Base-by-base conservation (phyloP, 2,888 invertebrate genomes). In the Tenthredo scrophulariae region DNA sequence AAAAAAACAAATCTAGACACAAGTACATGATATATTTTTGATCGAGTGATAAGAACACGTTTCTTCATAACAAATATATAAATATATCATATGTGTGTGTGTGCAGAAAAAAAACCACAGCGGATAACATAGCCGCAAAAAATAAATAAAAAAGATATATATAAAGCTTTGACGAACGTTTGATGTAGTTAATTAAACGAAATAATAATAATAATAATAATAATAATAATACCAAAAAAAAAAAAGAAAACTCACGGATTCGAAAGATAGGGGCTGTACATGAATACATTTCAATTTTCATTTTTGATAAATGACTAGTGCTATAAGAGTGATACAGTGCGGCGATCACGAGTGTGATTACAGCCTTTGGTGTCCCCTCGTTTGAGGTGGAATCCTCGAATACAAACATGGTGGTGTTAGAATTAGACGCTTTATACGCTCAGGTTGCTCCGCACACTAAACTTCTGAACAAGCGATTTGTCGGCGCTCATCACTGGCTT, bases 401-500 rank as follows among this genome's bases (percentile, higher is more conserved):
- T 85, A 85, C 65, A 58, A 91, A 91, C 92, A 96, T 96, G 95
- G 96, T 96, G 92, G 95, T 97, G 91, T 96, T 97, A 93, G 95
- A 96, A 89, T 94, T 97, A 93, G 97, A 97, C 93, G 95, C 96
- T 87, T 96, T 96, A 87, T 97, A 97, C 94, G 96, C 97, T 91
- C 97, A 97, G 94, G 96, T 97, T 90, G 96, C 97, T 91, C 96
- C 97, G 91, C 97, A 97, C 90, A 95, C 97, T 93, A 98, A 98
- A 96, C 96, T 98, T 95, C 95, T 98, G 94, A 97, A 97, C 92
- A 98, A 98, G 95, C 95, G 98, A 92, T 98, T 97, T 94, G 97
- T 98, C 93, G 97, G 97, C 95, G 95, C 98, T 93, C 98, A 98
- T 94, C 97, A 97, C 94, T 97, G 97, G 97, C 95, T 98, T 92